Evolutionary conservation across 2,113 vertebrate species (phyloP).

Genomic region (Amazona guildingii): DNA sequence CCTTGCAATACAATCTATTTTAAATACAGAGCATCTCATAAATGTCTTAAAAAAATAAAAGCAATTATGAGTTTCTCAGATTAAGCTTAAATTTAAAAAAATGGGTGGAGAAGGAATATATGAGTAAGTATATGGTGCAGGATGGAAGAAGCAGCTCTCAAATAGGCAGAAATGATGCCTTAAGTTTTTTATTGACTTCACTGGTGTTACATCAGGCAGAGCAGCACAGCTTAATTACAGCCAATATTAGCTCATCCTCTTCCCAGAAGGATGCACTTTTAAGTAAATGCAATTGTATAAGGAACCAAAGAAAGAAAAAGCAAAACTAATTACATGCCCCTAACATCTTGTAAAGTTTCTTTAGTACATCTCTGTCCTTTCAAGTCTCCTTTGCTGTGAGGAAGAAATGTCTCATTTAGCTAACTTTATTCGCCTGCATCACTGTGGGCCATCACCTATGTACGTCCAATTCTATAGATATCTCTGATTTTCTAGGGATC

Average conservation of each 20-base stretch:
- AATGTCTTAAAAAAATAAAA: not conserved
- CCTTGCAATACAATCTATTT: not conserved
- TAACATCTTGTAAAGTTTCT: not conserved
- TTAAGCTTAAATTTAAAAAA: not conserved
- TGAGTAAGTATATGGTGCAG: not conserved
- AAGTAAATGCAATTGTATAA: slow-evolving; percentile 33
- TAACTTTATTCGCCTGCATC: not conserved
- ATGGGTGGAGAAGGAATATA: not conserved
- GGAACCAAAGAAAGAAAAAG: slow-evolving; percentile 13
- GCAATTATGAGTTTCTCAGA: not conserved
- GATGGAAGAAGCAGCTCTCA: not conserved
- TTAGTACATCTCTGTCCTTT: not conserved
- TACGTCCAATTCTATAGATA: not conserved
- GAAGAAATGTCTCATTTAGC: not conserved
- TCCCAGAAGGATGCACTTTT: slow-evolving; percentile 20
- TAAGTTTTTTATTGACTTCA: slow-evolving; percentile 11
- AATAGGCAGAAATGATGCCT: not conserved
- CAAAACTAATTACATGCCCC: not conserved
- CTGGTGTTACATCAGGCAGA: not conserved
- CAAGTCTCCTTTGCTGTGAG: not conserved
- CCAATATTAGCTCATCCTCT: not conserved
- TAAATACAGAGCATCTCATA: not conserved
- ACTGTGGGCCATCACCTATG: fast-evolving
- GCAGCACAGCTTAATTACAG: slow-evolving; percentile 15
- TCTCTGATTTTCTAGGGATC: not conserved